Conservation (phyloP, 2,113 vertebrate genomes). For the Gobius niger region DNA sequence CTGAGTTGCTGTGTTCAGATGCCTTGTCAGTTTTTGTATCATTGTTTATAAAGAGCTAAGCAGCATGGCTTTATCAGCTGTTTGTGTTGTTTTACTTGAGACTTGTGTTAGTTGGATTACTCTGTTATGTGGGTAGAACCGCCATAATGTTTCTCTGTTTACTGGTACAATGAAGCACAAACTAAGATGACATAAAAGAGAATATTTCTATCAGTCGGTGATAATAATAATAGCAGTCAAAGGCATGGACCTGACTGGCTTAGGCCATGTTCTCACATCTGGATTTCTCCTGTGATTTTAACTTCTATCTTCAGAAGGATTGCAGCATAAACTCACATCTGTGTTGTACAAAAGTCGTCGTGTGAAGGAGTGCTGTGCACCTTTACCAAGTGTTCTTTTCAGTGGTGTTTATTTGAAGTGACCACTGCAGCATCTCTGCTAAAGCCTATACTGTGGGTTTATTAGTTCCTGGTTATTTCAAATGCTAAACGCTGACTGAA, state of each 20-base stretch:
- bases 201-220: not conserved
- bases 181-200: not conserved
- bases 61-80: slow-evolving; percentile 25
- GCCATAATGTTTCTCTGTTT: not conserved
- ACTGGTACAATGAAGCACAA: not conserved
- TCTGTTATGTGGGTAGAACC: not conserved
- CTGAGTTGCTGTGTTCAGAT: not conserved
- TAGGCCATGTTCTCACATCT: slow-evolving; percentile 49
- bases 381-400: slow-evolving; percentile 39
- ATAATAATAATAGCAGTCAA: slow-evolving; percentile 6
- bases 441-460: not conserved
- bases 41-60: slow-evolving; percentile 10
- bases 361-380: slow-evolving; percentile 61
- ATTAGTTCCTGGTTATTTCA: not conserved
- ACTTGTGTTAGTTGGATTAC: slow-evolving; percentile 34
- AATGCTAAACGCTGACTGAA: slow-evolving; percentile 21
- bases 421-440: slow-evolving; percentile 18
- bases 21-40: slow-evolving; percentile 19
- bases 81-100: slow-evolving; percentile 26
- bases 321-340: slow-evolving; percentile 32
- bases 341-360: slow-evolving; percentile 25
- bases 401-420: slow-evolving; percentile 39
- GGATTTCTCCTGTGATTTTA: slow-evolving; percentile 41
- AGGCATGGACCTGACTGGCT: slow-evolving; percentile 55
- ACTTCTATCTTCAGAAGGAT: slow-evolving; percentile 9